Conservation (phyloP, 35 echinoderm and acorn worm species). For the Patiria miniata region DNA sequence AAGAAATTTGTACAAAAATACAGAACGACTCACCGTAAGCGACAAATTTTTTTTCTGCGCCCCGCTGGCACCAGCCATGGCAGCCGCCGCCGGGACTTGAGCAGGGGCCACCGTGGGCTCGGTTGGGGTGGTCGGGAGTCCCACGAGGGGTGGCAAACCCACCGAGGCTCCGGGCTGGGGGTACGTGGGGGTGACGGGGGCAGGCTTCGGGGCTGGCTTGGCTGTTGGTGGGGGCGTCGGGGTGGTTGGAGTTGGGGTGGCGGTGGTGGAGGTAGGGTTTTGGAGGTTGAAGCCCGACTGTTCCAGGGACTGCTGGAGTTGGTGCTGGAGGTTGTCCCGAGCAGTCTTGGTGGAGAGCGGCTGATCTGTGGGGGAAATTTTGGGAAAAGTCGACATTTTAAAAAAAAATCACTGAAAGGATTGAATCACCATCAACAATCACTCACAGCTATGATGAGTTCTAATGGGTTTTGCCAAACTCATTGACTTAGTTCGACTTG, state of each 20-base stretch:
- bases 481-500: no score
- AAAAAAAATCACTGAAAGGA: background rate
- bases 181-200: conserved; percentile 35
- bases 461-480: no score
- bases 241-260: conserved; percentile 42
- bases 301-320: conserved; percentile 74
- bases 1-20: background rate
- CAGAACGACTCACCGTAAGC: conserved; percentile 67
- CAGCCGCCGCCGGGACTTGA: background rate
- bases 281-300: conserved; percentile 48
- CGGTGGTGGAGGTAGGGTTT: conserved; percentile 26
- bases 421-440: no score
- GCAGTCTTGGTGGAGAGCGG: conserved; percentile 66
- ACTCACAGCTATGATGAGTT: no score
- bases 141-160: background rate
- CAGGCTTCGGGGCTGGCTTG: conserved; percentile 12
- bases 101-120: background rate
- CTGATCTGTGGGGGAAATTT: background rate
- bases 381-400: background rate
- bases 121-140: background rate
- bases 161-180: conserved; percentile 17
- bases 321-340: conserved; percentile 78
- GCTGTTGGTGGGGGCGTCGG: conserved; percentile 29
- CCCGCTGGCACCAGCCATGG: background rate
- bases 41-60: conserved; percentile 82